Conservation (phyloP, 2,797 vertebrate genomes). For the Eospalax fontanierii region DNA sequence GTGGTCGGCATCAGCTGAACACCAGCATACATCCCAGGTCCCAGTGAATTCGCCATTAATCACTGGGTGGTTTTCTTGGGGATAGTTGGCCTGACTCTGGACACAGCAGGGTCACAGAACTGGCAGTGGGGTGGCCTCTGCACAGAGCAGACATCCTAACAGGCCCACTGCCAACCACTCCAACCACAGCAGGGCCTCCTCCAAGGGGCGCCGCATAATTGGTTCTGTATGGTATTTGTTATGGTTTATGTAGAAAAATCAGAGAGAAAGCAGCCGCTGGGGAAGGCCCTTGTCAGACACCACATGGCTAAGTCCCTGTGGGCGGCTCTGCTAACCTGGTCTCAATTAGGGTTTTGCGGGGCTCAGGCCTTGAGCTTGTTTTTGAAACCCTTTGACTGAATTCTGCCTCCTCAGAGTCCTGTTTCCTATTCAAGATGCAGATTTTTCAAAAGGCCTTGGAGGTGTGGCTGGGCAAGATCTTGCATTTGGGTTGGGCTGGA, state of each 20-base stretch:
- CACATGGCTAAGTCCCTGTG: slow-evolving; percentile 68
- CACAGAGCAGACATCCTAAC: not conserved
- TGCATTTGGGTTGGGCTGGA: slow-evolving; percentile 44
- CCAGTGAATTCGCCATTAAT: accelerated
- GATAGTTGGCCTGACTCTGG: not conserved
- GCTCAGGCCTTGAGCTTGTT: slow-evolving; percentile 73
- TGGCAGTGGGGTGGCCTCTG: not conserved
- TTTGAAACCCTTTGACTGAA: slow-evolving; percentile 71
- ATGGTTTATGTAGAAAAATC: slow-evolving; percentile 74
- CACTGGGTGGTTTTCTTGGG: not conserved
- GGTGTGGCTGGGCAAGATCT: slow-evolving; percentile 30
- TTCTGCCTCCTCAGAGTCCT: slow-evolving; percentile 40
- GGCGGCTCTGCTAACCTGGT: slow-evolving; percentile 84
- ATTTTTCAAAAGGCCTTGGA: not conserved
- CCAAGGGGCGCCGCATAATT: not conserved
- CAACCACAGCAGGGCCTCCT: not conserved
- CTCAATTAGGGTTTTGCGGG: slow-evolving; percentile 86
- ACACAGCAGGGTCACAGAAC: not conserved
- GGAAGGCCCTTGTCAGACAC: slow-evolving; percentile 74
- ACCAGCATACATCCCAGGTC: accelerated
- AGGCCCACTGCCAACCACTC: not conserved
- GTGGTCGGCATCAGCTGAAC: not conserved
- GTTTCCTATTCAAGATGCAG: not conserved
- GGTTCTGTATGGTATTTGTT: slow-evolving; percentile 66
- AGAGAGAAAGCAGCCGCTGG: slow-evolving; percentile 69